These are phyloP conservation scores for Aulostomus chinensis DNA, from an alignment of 2,797 vertebrate genomes.

Conservation along the genomic window DNA sequence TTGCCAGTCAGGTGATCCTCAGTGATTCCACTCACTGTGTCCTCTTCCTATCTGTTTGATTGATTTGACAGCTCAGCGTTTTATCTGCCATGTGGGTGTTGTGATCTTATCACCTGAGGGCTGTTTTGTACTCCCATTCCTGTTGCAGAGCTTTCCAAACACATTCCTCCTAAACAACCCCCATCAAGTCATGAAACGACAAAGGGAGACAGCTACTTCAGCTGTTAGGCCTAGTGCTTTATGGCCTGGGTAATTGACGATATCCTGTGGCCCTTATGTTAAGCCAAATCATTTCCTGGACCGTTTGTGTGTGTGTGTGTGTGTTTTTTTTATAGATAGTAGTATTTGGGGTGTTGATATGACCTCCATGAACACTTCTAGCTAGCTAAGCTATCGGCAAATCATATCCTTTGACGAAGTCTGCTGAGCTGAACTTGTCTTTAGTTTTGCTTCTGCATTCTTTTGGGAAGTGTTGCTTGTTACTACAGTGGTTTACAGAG, in stretches of 20 bases:
- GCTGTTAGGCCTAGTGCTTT: slow-evolving; percentile 68
- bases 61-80: slow-evolving; percentile 75
- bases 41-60: slow-evolving; percentile 72
- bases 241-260: slow-evolving; percentile 71
- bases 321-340: slow-evolving; percentile 56
- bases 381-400: slow-evolving; percentile 13
- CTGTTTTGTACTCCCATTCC: slow-evolving; percentile 70
- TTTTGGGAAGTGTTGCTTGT: slow-evolving; percentile 68
- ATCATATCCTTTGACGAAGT: slow-evolving; percentile 36
- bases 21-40: slow-evolving; percentile 50
- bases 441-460: slow-evolving; percentile 74
- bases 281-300: slow-evolving; percentile 73
- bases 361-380: slow-evolving; percentile 42
- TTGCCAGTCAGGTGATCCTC: slow-evolving; percentile 68
- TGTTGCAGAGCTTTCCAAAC: slow-evolving; percentile 66
- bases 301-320: too few relatives aligned
- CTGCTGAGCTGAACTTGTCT: slow-evolving; percentile 55
- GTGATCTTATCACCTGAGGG: slow-evolving; percentile 78
- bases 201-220: slow-evolving; percentile 69
- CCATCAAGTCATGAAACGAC: slow-evolving; percentile 69
- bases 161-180: slow-evolving; percentile 72
- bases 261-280: slow-evolving; percentile 71
- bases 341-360: slow-evolving; percentile 58
- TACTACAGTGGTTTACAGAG: slow-evolving; percentile 41
- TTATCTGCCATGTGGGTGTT: slow-evolving; percentile 74